A percentile compares a stretch with the other conserved stretches of the same genome.
Evolutionary conservation across 1,140 invertebrate genomes (phyloP).

Genomic region (Drosophila triauraria): DNA sequence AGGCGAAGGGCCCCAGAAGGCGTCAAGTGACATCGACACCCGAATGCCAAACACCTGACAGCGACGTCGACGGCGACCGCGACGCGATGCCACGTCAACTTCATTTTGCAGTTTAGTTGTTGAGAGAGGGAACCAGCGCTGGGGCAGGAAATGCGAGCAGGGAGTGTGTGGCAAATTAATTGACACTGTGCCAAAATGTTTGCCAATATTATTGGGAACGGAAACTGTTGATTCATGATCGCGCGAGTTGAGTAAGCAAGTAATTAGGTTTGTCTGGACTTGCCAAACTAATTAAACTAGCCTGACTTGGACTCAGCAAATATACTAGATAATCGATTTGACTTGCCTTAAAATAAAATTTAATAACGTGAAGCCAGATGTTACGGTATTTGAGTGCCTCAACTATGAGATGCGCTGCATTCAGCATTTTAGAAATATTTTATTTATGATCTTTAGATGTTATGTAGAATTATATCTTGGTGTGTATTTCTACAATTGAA

Average conservation of each 20-base stretch:
- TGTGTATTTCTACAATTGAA: no score
- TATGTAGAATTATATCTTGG: no score
- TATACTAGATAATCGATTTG: background rate
- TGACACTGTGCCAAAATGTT: constrained; percentile 72
- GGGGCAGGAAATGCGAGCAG: constrained; percentile 24
- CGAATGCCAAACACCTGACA: constrained; percentile 62
- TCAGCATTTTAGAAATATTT: background rate
- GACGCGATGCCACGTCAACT: constrained; percentile 51
- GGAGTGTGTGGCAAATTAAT: constrained; percentile 65
- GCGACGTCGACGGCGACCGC: constrained; percentile 34
- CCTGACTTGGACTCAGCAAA: constrained; percentile 1
- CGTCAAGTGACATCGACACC: constrained; percentile 67
- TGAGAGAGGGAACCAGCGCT: constrained; percentile 38
- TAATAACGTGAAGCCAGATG: no score
- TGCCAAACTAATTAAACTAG: constrained; percentile 36
- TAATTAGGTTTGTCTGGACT: constrained; percentile 12
- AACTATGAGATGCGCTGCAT: background rate
- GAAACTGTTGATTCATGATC: constrained; percentile 61
- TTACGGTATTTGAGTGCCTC: background rate
- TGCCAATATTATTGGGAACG: constrained; percentile 67
- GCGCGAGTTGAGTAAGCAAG: constrained; percentile 32
- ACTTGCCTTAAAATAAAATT: background rate
- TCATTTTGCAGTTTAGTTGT: constrained; percentile 72
- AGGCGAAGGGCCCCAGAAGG: constrained; percentile 26
- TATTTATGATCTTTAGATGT: background rate